These are phyloP conservation scores for Damaliscus lunatus DNA, from an alignment of 2,113 vertebrate species.

Conservation along the genomic window DNA sequence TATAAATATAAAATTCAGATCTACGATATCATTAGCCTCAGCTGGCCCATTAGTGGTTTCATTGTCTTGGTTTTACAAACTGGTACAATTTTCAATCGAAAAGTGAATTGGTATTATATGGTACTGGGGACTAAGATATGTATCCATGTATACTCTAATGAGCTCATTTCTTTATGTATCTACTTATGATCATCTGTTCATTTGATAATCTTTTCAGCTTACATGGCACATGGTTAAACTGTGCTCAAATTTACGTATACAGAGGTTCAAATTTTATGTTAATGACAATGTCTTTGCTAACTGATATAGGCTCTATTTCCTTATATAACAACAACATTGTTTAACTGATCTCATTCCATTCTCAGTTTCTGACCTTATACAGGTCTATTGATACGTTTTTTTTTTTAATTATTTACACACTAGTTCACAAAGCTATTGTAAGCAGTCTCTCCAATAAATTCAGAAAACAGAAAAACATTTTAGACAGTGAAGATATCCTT, in stretches of 20 bases:
- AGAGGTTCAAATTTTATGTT: slow-evolving; percentile 44
- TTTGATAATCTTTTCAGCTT: background rate
- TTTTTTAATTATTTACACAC: background rate
- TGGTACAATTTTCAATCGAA: background rate
- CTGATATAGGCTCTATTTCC: slow-evolving; percentile 40
- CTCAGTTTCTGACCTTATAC: slow-evolving; percentile 25
- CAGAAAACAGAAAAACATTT: background rate
- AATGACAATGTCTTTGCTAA: slow-evolving; percentile 47
- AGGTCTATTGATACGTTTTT: slow-evolving; percentile 10
- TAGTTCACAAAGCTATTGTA: background rate
- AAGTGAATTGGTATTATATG: background rate
- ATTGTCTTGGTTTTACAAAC: background rate
- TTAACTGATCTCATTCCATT: slow-evolving; percentile 23
- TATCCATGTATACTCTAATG: background rate
- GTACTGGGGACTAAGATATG: background rate
- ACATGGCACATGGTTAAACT: background rate
- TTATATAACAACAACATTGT: slow-evolving; percentile 25
- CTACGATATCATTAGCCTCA: background rate
- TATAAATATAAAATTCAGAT: background rate
- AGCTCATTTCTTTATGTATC: background rate
- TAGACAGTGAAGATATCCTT: background rate
- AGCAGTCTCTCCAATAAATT: background rate
- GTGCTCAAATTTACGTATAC: slow-evolving; percentile 30
- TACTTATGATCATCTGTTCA: slow-evolving; percentile 6
- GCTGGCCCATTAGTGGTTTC: background rate